A percentile compares a stretch with the other conserved stretches of the same genome.
phyloP scores from a whole-genome alignment of 2,888 invertebrate genomes.

The Celastrina argiolus region DNA sequence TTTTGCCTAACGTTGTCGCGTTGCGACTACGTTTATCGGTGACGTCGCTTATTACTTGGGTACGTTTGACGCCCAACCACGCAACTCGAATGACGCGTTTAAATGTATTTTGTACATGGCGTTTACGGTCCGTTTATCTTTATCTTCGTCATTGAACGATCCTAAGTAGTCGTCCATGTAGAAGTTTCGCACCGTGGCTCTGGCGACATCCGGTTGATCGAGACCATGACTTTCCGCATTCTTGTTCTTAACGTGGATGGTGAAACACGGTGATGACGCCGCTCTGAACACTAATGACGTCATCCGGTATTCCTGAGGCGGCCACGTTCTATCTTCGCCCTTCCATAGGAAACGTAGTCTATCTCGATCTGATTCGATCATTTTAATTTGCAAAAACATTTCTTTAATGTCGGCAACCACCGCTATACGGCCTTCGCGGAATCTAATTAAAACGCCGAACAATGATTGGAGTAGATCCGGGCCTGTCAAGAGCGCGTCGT shows the following conservation, averaged over 20 bases:
- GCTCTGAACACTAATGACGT: too few species aligned
- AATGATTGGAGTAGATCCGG: constrained; percentile 28
- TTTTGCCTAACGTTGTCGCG: neutral
- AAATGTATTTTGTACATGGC: too few species aligned
- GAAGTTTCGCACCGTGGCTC: too few species aligned
- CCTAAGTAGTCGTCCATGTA: too few species aligned
- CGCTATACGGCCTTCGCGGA: constrained; percentile 24
- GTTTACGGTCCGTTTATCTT: too few species aligned
- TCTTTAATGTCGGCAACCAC: constrained; percentile 29
- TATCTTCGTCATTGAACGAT: too few species aligned
- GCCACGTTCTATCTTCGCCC: neutral
- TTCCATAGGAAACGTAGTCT: constrained; percentile 30
- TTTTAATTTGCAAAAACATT: constrained; percentile 29
- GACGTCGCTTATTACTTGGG: too few species aligned
- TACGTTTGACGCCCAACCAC: neutral
- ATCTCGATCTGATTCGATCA: constrained; percentile 24
- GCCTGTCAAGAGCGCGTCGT: constrained; percentile 21
- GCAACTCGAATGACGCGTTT: too few species aligned
- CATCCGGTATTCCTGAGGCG: constrained; percentile 26
- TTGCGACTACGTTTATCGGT: neutral
- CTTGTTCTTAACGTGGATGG: too few species aligned
- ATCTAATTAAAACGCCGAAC: constrained; percentile 25
- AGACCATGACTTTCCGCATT: too few species aligned
- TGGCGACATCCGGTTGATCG: too few species aligned
- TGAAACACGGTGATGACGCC: too few species aligned